Evolutionary conservation across 2,113 vertebrate genomes (phyloP).

Genomic region (Brachyistius frenatus): DNA sequence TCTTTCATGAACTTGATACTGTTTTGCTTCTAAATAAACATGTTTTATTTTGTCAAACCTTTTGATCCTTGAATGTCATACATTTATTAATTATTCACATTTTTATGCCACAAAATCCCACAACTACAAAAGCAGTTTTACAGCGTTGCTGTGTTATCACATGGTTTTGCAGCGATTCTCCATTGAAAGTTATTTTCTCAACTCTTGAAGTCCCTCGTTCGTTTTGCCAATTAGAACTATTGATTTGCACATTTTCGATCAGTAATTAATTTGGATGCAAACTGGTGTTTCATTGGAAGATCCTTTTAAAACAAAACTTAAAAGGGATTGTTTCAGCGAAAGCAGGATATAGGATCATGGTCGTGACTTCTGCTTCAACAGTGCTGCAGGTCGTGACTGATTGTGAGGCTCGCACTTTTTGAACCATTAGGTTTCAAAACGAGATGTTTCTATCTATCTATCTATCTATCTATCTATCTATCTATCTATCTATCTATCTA

Average conservation of each 20-base stretch:
- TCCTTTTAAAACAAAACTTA: neutral
- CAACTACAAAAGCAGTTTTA: neutral
- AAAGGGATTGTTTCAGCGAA: slow-evolving; percentile 4
- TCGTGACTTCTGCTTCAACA: slow-evolving; percentile 66
- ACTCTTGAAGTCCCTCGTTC: too few relatives aligned
- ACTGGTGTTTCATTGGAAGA: neutral
- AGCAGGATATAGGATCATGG: slow-evolving; percentile 54
- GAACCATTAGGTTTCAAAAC: neutral
- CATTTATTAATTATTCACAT: neutral
- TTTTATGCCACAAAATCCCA: neutral
- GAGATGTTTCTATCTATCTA: slow-evolving; percentile 1
- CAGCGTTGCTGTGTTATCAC: neutral
- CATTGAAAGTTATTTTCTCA: too few relatives aligned
- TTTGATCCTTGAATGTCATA: slow-evolving; percentile 1
- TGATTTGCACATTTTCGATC: neutral
- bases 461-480: slow-evolving; percentile 19
- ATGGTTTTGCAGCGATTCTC: neutral
- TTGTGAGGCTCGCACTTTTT: neutral
- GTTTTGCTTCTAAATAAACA: slow-evolving; percentile 52
- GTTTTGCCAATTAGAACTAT: too few relatives aligned
- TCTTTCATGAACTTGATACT: slow-evolving; percentile 10
- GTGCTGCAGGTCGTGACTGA: slow-evolving; percentile 48
- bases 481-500: slow-evolving; percentile 51
- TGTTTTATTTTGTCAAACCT: slow-evolving; percentile 48
- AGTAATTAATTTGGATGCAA: neutral